phyloP scores from a whole-genome alignment of 2,113 vertebrate genomes.

The Vombatus ursinus region DNA sequence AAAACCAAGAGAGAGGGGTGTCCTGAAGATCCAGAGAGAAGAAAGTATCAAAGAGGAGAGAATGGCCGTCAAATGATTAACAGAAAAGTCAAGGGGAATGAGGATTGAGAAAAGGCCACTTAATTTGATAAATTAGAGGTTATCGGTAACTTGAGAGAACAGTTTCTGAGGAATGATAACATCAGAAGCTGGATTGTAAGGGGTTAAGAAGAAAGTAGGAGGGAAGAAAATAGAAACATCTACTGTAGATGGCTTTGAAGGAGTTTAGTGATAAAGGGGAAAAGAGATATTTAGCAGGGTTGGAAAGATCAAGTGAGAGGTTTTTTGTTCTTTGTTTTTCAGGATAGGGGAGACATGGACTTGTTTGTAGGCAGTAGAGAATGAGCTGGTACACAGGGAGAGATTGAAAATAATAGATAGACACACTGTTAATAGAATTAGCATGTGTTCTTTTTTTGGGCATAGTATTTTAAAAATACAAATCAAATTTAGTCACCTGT shows the following conservation, averaged over 20 bases:
- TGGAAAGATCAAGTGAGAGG: too few relatives aligned
- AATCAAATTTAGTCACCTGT: constrained; percentile 76
- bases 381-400: constrained; percentile 69
- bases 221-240: not conserved
- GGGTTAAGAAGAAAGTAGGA: not conserved
- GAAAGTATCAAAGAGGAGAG: not conserved
- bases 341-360: too few relatives aligned
- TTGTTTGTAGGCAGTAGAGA: too few relatives aligned
- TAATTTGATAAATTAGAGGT: not conserved
- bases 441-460: constrained; percentile 70
- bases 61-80: too few relatives aligned
- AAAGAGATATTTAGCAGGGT: not conserved
- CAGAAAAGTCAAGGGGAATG: not conserved
- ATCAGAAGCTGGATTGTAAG: not conserved
- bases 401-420: constrained; percentile 58
- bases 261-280: not conserved
- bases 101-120: not conserved
- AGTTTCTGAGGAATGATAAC: not conserved
- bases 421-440: constrained; percentile 75
- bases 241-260: not conserved
- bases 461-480: constrained; percentile 74
- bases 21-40: not conserved
- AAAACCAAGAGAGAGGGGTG: not conserved
- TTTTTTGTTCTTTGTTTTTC: too few relatives aligned
- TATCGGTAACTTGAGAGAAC: not conserved